phyloP scores from a whole-genome alignment of 2,113 vertebrate genomes.

The Charadrius vociferus region DNA sequence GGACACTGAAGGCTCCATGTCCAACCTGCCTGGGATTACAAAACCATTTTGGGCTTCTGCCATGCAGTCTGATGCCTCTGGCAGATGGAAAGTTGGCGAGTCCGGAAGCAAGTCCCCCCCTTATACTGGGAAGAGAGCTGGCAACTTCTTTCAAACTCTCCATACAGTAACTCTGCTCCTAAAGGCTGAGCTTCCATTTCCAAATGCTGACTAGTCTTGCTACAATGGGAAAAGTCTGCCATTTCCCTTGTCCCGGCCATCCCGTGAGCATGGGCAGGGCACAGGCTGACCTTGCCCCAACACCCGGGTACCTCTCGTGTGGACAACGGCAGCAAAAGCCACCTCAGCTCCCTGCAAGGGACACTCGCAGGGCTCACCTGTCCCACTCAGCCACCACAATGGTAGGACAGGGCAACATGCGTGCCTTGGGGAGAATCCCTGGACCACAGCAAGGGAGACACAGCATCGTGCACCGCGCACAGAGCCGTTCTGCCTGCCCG shows the following conservation, averaged over 20 bases:
- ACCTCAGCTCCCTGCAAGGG: neutral
- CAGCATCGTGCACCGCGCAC: neutral
- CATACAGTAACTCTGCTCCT: neutral
- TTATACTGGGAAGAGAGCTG: neutral
- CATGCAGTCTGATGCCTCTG: neutral
- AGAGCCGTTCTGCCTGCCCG: neutral
- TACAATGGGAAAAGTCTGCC: neutral
- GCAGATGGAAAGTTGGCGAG: neutral
- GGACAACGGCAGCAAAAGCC: neutral
- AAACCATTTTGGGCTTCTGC: neutral
- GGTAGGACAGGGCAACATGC: neutral
- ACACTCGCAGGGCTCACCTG: rapidly evolving
- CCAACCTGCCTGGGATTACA: neutral
- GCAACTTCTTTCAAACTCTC: neutral
- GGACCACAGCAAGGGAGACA: neutral
- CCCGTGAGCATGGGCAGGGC: neutral
- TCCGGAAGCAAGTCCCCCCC: neutral
- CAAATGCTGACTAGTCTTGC: neutral
- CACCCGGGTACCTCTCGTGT: neutral
- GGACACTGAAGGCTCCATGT: neutral
- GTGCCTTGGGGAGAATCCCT: neutral
- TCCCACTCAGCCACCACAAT: rapidly evolving
- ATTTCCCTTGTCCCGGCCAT: neutral
- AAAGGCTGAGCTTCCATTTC: neutral
- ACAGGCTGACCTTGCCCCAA: neutral